phyloP scores from a whole-genome alignment of 2,888 invertebrate genomes.

The Spisula solida region DNA sequence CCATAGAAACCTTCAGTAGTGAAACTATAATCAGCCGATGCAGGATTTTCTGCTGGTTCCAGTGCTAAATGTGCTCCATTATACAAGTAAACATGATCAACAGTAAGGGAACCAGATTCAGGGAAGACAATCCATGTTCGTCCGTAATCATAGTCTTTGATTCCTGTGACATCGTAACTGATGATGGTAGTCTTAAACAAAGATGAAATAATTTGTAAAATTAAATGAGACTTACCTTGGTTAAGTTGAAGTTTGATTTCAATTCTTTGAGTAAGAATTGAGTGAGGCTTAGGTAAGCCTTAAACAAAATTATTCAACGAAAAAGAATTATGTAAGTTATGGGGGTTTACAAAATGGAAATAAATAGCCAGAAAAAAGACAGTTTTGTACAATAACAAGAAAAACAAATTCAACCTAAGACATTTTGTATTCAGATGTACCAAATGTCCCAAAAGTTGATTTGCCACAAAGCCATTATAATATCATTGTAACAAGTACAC shows the following conservation, averaged over 20 bases:
- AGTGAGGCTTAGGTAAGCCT: too few species aligned
- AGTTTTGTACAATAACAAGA: neutral
- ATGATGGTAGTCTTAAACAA: constrained; percentile 44
- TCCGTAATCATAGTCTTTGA: constrained; percentile 68
- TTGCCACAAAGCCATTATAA: too few species aligned
- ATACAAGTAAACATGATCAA: constrained; percentile 74
- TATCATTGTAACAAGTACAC: too few species aligned
- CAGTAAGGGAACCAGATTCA: constrained; percentile 48
- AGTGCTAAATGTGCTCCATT: constrained; percentile 79
- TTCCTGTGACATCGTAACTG: constrained; percentile 34
- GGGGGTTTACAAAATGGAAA: neutral
- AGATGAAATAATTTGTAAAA: neutral
- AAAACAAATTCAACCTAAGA: too few species aligned
- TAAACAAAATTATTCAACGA: too few species aligned
- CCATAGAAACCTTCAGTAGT: constrained; percentile 70
- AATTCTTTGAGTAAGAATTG: too few species aligned
- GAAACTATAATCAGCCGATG: constrained; percentile 49
- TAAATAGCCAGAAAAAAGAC: neutral
- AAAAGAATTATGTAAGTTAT: too few species aligned
- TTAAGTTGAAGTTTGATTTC: too few species aligned
- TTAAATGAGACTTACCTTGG: too few species aligned
- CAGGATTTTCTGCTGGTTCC: constrained; percentile 60
- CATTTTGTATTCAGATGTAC: too few species aligned
- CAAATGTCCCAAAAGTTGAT: too few species aligned
- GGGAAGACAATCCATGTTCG: constrained; percentile 78